phyloP scores from a whole-genome alignment of 2,113 vertebrate genomes.

The Manacus vitellinus region DNA sequence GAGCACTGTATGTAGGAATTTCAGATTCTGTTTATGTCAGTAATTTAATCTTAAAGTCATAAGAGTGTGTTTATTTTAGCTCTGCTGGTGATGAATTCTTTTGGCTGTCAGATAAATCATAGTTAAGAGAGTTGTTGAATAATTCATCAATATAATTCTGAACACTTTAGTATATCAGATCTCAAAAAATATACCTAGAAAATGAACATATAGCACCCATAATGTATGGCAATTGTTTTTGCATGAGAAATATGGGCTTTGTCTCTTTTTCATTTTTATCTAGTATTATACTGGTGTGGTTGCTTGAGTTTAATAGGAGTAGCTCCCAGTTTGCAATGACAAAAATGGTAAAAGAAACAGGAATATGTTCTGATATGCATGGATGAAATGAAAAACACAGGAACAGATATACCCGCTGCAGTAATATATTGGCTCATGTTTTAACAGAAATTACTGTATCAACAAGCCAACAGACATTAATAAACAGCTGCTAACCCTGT shows the following conservation, averaged over 20 bases:
- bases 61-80: conserved; percentile 71
- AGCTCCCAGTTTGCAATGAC: not conserved
- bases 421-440: conserved; percentile 60
- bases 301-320: not conserved
- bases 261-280: not conserved
- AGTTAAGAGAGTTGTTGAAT: conserved; percentile 61
- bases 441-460: conserved; percentile 60
- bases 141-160: conserved; percentile 56
- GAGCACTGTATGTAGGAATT: conserved; percentile 46
- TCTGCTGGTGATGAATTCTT: conserved; percentile 65
- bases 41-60: conserved; percentile 70
- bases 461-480: conserved; percentile 68
- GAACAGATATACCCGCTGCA: conserved; percentile 27
- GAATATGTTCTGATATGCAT: conserved; percentile 4
- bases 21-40: conserved; percentile 65
- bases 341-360: not conserved
- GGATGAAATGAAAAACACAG: conserved; percentile 49
- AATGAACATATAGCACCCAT: conserved; percentile 22
- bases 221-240: conserved; percentile 21
- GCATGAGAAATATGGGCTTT: not conserved
- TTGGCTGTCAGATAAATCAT: conserved; percentile 68
- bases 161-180: conserved; percentile 36
- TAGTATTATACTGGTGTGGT: not conserved
- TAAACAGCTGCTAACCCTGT: conserved; percentile 60
- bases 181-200: conserved; percentile 48